Evolutionary conservation across 2,797 vertebrate genomes (phyloP), one percentile per base, ranked within the genome.

Genomic region (Numenius phaeopus): DNA sequence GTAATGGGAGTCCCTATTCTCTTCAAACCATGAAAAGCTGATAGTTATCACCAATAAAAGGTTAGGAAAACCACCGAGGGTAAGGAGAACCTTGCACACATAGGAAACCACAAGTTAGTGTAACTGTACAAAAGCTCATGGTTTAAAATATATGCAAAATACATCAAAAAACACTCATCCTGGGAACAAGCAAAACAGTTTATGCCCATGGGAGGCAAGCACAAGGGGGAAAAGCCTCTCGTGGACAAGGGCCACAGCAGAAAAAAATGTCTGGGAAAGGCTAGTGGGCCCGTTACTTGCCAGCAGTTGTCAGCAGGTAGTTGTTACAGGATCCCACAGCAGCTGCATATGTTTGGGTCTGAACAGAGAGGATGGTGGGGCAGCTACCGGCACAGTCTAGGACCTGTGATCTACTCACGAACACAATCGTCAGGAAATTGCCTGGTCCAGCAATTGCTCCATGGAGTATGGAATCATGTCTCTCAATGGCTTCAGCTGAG

Each of bases 101-200:
- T 7, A 91, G 54, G 57, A 95, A 95, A 96, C 65, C 72, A 86
- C 73, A 89, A 70, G 47, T 69, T 42, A 81, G 32, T 64, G 58
- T 59, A 94, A 84, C 34, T 54, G 54, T 37, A 72, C 17, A 55
- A 81, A 93, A 92, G 46, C 65, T 94, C 16, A 2, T 54, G 65
- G 65, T 85, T 90, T 84, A 65, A 96, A 91, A 90, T 55, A 52
- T 24, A 94, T 79, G 87, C 87, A 96, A 95, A 96, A 87, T 37
- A 34, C 50, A 59, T 46, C 76, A 94, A 77, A 95, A 94, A 79
- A 27, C 22, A 91, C 89, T 83, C 80, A 84, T 83, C 85, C 73
- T 97, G 92, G 85, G 95, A 96, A 92, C 44, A 90, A 76, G 46
- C 7, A 21, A 83, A 91, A 52, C 5, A 81, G 49, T 59, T 85